Percentiles rank a stretch among this genome's conserved stretches.
phyloP scores from a whole-genome alignment of 2,113 vertebrate species.

The Electrona antarctica region DNA sequence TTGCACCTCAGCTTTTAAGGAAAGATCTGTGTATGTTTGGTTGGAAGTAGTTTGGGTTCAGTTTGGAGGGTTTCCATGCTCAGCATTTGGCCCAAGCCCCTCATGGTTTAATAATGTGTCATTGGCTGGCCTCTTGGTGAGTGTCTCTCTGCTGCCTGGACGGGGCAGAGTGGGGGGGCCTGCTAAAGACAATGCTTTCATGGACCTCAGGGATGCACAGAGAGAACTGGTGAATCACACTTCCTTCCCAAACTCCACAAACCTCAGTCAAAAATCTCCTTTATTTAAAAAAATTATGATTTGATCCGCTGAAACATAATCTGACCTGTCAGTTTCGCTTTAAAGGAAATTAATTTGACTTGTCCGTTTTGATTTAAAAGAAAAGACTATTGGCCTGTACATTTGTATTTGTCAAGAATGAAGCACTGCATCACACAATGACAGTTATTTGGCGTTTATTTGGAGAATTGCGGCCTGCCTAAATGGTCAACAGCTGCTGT shows the following conservation, averaged over 20 bases:
- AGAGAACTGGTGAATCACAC: slow-evolving; percentile 54
- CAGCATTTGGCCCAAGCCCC: slow-evolving; percentile 27
- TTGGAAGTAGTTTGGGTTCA: slow-evolving; percentile 18
- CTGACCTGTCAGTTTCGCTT: too few relatives aligned
- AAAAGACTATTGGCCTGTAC: neutral
- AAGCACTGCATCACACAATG: slow-evolving; percentile 12
- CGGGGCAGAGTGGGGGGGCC: slow-evolving; percentile 21
- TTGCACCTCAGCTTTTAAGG: slow-evolving; percentile 9
- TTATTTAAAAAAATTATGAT: too few relatives aligned
- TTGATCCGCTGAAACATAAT: too few relatives aligned
- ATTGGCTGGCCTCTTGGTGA: slow-evolving; percentile 31
- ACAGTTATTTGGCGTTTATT: neutral
- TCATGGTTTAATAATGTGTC: slow-evolving; percentile 48
- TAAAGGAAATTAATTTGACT: neutral
- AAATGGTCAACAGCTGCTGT: neutral
- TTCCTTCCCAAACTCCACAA: neutral
- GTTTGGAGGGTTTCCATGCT: slow-evolving; percentile 29
- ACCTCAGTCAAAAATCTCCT: neutral
- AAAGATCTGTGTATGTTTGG: slow-evolving; percentile 19
- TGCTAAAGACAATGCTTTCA: slow-evolving; percentile 32
- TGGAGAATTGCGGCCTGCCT: neutral
- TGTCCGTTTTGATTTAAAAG: slow-evolving; percentile 16
- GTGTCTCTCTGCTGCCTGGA: slow-evolving; percentile 33
- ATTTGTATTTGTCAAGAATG: slow-evolving; percentile 12
- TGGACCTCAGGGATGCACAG: slow-evolving; percentile 63